These are phyloP conservation scores for Quadroppia sp. DNA, from an alignment of 2,888 invertebrate species.

Conservation along the genomic window DNA sequence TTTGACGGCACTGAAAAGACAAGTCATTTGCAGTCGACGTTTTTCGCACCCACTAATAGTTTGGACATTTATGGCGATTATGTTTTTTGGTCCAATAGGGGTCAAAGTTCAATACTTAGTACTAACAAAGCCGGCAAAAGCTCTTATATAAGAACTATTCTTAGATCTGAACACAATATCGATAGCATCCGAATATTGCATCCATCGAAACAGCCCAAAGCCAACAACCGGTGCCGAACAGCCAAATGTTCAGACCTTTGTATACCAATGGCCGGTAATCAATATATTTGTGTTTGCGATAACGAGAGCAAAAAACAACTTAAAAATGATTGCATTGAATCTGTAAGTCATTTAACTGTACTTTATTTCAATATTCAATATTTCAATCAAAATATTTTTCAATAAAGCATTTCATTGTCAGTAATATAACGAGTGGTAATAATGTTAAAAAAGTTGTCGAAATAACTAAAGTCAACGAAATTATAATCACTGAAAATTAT, in stretches of 20 bases:
- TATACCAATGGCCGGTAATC: not conserved
- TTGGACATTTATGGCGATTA: not conserved
- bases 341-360: not conserved
- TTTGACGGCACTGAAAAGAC: not conserved
- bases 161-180: not conserved
- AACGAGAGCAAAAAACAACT: not conserved
- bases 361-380: not conserved
- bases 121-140: not conserved
- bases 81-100: not conserved
- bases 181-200: slow-evolving; percentile 5
- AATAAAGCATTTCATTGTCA: not conserved
- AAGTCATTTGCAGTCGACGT: not conserved
- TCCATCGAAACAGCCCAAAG: not conserved
- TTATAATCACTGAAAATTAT: not conserved
- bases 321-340: not conserved
- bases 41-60: not conserved
- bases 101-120: not conserved
- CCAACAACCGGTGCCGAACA: not conserved
- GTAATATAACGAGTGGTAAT: not conserved
- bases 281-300: slow-evolving; percentile 3
- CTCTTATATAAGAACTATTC: not conserved
- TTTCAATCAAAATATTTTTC: not conserved
- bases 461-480: not conserved
- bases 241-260: not conserved
- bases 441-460: not conserved